These are phyloP conservation scores for Celastrina argiolus DNA, from an alignment of 2,888 invertebrate genomes.

Conservation along the genomic window DNA sequence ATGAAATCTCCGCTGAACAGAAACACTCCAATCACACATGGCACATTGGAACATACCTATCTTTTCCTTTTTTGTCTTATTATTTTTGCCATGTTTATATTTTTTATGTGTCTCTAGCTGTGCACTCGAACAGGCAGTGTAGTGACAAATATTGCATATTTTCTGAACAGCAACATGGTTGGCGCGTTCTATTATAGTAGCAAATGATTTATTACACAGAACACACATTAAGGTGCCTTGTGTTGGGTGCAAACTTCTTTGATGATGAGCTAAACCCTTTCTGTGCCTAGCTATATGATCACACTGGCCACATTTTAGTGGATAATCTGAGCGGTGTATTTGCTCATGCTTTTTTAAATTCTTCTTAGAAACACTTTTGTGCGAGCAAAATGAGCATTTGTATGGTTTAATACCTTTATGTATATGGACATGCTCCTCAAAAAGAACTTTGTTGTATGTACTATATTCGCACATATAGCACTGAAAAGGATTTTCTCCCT, in stretches of 20 bases:
- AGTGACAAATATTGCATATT: conserved; percentile 39
- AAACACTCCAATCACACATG: conserved; percentile 48
- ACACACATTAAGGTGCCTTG: conserved; percentile 26
- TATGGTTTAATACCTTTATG: conserved; percentile 65
- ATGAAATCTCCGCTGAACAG: conserved; percentile 27
- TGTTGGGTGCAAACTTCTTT: conserved; percentile 29
- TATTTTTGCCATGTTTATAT: conserved; percentile 29
- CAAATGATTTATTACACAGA: conserved; percentile 27
- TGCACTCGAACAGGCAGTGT: conserved; percentile 30
- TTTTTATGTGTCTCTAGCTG: conserved; percentile 34
- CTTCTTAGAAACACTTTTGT: conserved; percentile 58
- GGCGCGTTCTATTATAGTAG: conserved; percentile 26
- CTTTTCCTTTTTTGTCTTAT: conserved; percentile 25
- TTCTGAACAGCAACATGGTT: conserved; percentile 26
- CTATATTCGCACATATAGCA: conserved; percentile 64
- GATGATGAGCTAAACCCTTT: conserved; percentile 41
- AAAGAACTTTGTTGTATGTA: conserved; percentile 55
- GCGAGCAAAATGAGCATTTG: conserved; percentile 54
- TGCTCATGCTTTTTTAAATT: conserved; percentile 59
- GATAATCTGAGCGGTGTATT: conserved; percentile 54
- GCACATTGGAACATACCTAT: conserved; percentile 43
- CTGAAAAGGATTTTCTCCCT: conserved; percentile 57
- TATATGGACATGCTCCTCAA: conserved; percentile 56
- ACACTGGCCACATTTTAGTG: conserved; percentile 47
- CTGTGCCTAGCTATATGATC: conserved; percentile 49